Evolutionary conservation across 1,140 invertebrate genomes (phyloP), one percentile per base, ranked within the genome.

Genomic region (Cephus cinctus): DNA sequence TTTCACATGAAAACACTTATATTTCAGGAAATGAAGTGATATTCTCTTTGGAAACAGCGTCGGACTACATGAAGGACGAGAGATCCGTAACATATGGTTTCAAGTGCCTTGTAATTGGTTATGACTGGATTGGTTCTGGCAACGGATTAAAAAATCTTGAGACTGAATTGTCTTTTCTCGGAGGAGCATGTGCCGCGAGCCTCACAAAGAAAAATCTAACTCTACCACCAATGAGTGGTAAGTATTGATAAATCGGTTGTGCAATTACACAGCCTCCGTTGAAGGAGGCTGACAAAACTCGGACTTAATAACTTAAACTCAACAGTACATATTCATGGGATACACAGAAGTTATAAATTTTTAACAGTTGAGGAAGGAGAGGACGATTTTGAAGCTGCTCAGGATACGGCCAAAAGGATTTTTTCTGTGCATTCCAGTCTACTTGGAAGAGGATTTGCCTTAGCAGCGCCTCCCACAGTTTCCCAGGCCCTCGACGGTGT

Each of bases 21-120:
- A 21, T 42, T 59, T 22, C 61, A 75, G 95, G 95, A 15, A 94
- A 96, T 72, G 92, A 96, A 77, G 86, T 97, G 0, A 83, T 96
- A 55, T 96, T 98, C 69, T 96, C 93, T 0, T 65, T 98, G 63
- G 94, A 98, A 77, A 97, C 94, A 1, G 92, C 95, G 0, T 93
- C 94, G 0, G 89, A 97, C 75, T 98, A 98, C 75, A 84, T 96
- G 48, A 93, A 93, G 67, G 92, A 96, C 77, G 94, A 96, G 40
- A 87, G 88, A 61, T 83, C 85, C 3, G 79, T 78, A 57, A 86
- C 86, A 32, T 98, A 86, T 77, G 95, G 95, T 2, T 98, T 96
- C 77, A 91, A 92, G 53, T 96, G 94, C 73, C 77, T 94, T 12
- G 87, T 96, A 25, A 85, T 94, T 39, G 95, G 94, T 18, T 96